Evolutionary conservation across 2,113 vertebrate genomes (phyloP).

Genomic region (Podilymbus podiceps): DNA sequence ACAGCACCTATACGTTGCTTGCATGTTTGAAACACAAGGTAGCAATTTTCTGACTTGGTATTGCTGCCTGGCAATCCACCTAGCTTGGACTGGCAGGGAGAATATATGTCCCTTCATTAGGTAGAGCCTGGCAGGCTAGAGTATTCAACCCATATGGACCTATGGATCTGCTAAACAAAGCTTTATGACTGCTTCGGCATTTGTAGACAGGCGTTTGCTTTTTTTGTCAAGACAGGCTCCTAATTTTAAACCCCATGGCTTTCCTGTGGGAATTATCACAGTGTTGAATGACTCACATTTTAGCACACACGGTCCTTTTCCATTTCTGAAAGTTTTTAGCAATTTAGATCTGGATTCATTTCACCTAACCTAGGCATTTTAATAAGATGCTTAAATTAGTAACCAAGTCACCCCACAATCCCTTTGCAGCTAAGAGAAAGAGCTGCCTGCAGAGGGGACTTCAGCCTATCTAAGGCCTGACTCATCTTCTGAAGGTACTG

Average conservation of each 20-base stretch:
- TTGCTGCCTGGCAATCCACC: not conserved
- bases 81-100: not conserved
- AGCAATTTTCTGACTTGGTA: not conserved
- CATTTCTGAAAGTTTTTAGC: slow-evolving; percentile 14
- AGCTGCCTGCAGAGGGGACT: slow-evolving; percentile 6
- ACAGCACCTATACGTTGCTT: not conserved
- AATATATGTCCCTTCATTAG: not conserved
- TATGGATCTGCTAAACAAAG: not conserved
- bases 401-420: slow-evolving; percentile 14
- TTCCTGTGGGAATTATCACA: slow-evolving; percentile 33
- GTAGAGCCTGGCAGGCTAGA: not conserved
- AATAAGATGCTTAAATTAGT: slow-evolving; percentile 52
- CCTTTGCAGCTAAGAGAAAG: slow-evolving; percentile 6
- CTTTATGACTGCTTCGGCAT: not conserved
- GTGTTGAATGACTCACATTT: slow-evolving; percentile 43
- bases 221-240: slow-evolving; percentile 8
- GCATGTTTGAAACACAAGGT: not conserved
- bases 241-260: slow-evolving; percentile 3
- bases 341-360: slow-evolving; percentile 42
- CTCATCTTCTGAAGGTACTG: slow-evolving; percentile 31
- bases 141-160: not conserved
- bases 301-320: not conserved
- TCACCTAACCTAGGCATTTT: slow-evolving; percentile 33
- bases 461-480: slow-evolving; percentile 47
- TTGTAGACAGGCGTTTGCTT: not conserved